A percentile compares a stretch with the other conserved stretches of the same genome.
phyloP scores from a whole-genome alignment of 2,113 vertebrate species.

The Plecotus auritus region DNA sequence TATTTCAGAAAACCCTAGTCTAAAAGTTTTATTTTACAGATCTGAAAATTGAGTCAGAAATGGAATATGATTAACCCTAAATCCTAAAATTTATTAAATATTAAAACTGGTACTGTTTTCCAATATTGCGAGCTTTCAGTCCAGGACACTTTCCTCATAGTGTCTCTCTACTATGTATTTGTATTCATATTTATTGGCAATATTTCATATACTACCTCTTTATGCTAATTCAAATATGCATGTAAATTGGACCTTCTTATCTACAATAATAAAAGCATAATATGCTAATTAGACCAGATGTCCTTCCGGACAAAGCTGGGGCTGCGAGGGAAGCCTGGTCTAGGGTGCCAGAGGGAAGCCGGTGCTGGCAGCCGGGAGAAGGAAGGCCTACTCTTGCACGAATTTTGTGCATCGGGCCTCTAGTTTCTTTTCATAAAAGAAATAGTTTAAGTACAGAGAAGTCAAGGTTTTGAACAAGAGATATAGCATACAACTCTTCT shows the following conservation, averaged over 20 bases:
- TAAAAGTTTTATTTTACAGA: neutral
- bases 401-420: no score
- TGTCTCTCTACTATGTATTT: neutral
- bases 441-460: neutral
- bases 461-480: neutral
- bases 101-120: neutral
- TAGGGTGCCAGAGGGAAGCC: no score
- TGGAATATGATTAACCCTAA: neutral
- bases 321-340: no score
- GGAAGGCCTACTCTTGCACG: no score
- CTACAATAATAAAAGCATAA: no score
- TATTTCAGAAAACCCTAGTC: neutral
- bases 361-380: no score
- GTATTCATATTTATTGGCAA: neutral
- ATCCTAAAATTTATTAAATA: neutral
- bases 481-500: neutral
- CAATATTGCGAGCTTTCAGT: neutral
- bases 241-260: neutral
- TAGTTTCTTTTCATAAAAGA: neutral
- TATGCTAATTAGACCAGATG: no score
- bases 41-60: neutral
- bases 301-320: no score
- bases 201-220: neutral
- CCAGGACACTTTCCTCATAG: neutral
- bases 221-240: neutral